These are phyloP conservation scores for Calidris pygmaea DNA, from an alignment of 2,113 vertebrate species.

Conservation along the genomic window DNA sequence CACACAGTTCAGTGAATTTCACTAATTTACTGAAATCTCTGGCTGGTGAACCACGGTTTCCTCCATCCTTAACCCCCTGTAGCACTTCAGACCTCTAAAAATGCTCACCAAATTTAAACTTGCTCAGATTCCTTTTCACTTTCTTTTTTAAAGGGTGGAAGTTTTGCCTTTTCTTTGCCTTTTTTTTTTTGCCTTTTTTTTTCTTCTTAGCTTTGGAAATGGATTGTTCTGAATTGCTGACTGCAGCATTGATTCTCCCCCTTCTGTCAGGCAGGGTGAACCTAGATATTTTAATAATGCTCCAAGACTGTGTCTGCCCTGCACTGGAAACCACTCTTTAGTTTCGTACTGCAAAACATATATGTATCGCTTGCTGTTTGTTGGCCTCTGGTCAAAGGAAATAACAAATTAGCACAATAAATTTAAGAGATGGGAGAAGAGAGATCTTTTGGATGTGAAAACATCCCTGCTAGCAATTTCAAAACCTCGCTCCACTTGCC, in stretches of 20 bases:
- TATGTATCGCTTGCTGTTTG: background rate
- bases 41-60: background rate
- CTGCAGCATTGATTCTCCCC: background rate
- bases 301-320: background rate
- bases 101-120: background rate
- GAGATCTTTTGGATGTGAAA: background rate
- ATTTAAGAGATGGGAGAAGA: constrained; percentile 9
- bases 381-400: background rate
- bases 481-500: background rate
- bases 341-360: background rate
- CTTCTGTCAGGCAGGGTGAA: background rate
- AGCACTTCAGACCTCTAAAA: background rate
- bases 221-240: background rate
- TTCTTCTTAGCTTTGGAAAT: background rate
- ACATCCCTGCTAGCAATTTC: background rate
- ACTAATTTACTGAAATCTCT: background rate
- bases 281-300: background rate
- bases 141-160: background rate
- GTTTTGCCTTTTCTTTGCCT: background rate
- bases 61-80: background rate
- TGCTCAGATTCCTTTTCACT: background rate
- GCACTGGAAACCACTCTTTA: background rate
- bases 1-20: background rate
- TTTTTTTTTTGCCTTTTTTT: background rate
- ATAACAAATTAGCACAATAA: background rate